Evolutionary conservation across 2,888 invertebrate genomes (phyloP).

Genomic region (Sphaerophoria taeniata): DNA sequence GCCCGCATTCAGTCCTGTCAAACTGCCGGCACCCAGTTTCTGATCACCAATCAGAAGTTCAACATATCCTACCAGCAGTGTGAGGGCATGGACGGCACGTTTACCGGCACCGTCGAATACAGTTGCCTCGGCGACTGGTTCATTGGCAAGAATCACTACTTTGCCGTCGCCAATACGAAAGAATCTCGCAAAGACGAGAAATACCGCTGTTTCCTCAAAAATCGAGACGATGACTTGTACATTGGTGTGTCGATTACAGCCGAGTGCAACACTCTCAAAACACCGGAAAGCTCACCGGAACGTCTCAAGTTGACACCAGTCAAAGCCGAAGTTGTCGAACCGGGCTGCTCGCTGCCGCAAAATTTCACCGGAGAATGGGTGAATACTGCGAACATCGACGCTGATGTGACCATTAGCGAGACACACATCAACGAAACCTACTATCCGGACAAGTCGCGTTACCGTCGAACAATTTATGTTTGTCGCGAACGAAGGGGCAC

Average conservation of each 20-base stretch:
- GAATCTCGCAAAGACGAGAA: constrained; percentile 97
- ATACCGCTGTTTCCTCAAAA: constrained; percentile 96
- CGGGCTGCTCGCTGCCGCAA: constrained; percentile 95
- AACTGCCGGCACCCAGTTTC: constrained; percentile 96
- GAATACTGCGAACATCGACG: constrained; percentile 98
- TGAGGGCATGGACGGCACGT: constrained; percentile 93
- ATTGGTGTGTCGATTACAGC: constrained; percentile 97
- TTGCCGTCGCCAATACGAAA: constrained; percentile 98
- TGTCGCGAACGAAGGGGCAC: constrained; percentile 96
- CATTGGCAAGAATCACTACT: constrained; percentile 97
- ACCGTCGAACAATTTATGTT: constrained; percentile 94
- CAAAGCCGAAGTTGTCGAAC: constrained; percentile 94
- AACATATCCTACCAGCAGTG: constrained; percentile 97
- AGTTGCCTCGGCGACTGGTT: constrained; percentile 98
- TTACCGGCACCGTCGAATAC: constrained; percentile 95
- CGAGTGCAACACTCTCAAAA: constrained; percentile 95
- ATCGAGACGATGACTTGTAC: constrained; percentile 96
- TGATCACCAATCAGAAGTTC: constrained; percentile 98
- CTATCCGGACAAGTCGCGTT: constrained; percentile 95
- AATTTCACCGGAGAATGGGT: constrained; percentile 98
- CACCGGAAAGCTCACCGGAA: constrained; percentile 96
- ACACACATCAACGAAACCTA: constrained; percentile 98
- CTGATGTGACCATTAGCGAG: constrained; percentile 96
- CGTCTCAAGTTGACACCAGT: constrained; percentile 93
- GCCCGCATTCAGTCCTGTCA: constrained; percentile 97